These are phyloP conservation scores for Pelvicachromis taeniatus DNA, from an alignment of 2,113 vertebrate species.

Conservation along the genomic window DNA sequence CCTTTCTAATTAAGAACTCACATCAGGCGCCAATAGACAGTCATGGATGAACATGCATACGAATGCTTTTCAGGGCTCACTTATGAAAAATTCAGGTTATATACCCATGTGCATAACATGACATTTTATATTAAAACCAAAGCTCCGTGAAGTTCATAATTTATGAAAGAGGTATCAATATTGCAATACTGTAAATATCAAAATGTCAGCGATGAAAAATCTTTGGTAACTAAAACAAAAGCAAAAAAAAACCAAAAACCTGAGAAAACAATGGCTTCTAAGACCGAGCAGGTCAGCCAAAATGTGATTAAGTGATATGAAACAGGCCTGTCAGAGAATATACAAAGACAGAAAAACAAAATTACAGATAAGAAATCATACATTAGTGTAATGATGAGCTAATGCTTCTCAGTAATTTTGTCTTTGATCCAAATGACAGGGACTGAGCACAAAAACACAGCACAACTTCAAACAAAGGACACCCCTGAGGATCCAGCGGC, in stretches of 20 bases:
- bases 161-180: not conserved
- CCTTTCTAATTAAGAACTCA: not conserved
- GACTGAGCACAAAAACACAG: not conserved
- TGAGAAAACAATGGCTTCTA: not conserved
- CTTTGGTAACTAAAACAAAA: not conserved
- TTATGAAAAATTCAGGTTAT: not conserved
- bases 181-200: not conserved
- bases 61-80: not conserved
- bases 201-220: not conserved
- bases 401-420: not conserved
- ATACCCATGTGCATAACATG: not conserved
- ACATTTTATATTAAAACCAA: not conserved
- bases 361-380: not conserved
- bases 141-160: not conserved
- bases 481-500: not conserved
- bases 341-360: not conserved
- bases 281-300: not conserved
- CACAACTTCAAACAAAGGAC: constrained; percentile 6
- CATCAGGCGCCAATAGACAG: not conserved
- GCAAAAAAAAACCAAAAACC: not conserved
- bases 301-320: not conserved
- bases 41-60: not conserved
- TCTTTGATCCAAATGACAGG: constrained; percentile 31
- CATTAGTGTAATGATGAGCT: not conserved
- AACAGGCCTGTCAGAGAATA: not conserved